These are phyloP conservation scores for Muntiacus muntjak DNA, from an alignment of 2,113 vertebrate species.

Conservation along the genomic window DNA sequence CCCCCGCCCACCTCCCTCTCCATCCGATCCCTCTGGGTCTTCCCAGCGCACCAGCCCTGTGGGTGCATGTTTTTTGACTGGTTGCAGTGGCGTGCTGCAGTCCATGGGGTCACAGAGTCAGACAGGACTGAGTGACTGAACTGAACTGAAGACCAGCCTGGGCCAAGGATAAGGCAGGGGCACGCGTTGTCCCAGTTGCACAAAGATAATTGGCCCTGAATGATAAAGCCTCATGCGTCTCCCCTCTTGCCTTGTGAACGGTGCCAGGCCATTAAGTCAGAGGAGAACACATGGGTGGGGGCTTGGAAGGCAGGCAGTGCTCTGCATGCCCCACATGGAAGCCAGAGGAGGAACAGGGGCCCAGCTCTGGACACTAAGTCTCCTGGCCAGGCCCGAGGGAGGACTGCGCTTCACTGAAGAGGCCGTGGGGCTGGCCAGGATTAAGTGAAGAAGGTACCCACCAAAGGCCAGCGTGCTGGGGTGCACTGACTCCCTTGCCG, in stretches of 20 bases:
- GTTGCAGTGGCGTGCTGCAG: not conserved
- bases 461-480: not conserved
- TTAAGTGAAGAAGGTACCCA: not conserved
- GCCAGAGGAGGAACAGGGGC: not conserved
- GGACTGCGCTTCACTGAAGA: not conserved
- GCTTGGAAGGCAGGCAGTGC: not conserved
- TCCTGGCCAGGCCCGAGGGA: not conserved
- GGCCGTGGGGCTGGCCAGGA: not conserved
- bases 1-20: too few relatives aligned
- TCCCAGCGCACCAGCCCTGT: too few relatives aligned
- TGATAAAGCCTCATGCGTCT: not conserved
- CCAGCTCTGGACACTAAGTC: not conserved
- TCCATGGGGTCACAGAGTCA: not conserved
- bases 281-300: not conserved
- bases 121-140: fast-evolving
- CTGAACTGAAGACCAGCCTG: not conserved
- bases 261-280: not conserved
- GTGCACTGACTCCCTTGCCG: not conserved
- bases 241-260: not conserved
- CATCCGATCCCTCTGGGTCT: too few relatives aligned
- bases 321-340: not conserved
- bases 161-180: not conserved
- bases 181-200: not conserved
- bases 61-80: not conserved
- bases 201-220: not conserved